Base-by-base conservation (phyloP, 1,140 invertebrate genomes). In the Amyelois transitella region DNA sequence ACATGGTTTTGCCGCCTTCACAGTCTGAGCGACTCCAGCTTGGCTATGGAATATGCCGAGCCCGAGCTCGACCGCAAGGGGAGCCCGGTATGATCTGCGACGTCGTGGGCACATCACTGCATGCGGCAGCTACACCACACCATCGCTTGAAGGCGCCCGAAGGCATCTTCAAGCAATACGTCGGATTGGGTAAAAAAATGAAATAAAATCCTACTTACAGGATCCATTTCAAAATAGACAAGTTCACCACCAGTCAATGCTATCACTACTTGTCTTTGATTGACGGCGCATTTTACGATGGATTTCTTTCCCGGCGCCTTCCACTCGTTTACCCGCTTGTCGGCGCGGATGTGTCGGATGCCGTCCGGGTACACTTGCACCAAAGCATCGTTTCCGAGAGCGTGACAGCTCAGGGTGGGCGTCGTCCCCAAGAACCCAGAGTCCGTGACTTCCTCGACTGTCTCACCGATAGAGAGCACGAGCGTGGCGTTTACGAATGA, bases 181-280 rank as follows among this genome's bases (percentile, higher is more conserved):
- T 86, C 83, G 80, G 57, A 51, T 58, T 17, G 57, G 28, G 32
- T 17, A 32, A 44, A 61, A 50, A 44, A 19, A 47, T 43, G 20
- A 50, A 43, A 20, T 18, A 53, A 48, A 61, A 51, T 52, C 52
- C 43, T 38, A 87, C 94, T 94, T 92, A 98, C 97, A 62, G 96
- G 94, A 87, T 99, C 98, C 97, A 99, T 98, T 91, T 99, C 98
- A 88, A 99, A 99, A 89, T 99, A 99, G 14, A 99, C 97, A 18
- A 99, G 89, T 90, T 99, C 98, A 47, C 98, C 97, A 0, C 98
- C 98, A 25, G 96, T 96, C 4, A 99, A 88, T 0, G 98, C 98
- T 64, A 99, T 99, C 0, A 99, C 98, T 18, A 99, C 97, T 90
- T 99, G 99, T 56, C 98, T 90, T 77, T 99, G 96, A 89, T 99